These are phyloP conservation scores for Lamellibrachia satsuma DNA, from an alignment of 2,888 invertebrate genomes.

Conservation along the genomic window DNA sequence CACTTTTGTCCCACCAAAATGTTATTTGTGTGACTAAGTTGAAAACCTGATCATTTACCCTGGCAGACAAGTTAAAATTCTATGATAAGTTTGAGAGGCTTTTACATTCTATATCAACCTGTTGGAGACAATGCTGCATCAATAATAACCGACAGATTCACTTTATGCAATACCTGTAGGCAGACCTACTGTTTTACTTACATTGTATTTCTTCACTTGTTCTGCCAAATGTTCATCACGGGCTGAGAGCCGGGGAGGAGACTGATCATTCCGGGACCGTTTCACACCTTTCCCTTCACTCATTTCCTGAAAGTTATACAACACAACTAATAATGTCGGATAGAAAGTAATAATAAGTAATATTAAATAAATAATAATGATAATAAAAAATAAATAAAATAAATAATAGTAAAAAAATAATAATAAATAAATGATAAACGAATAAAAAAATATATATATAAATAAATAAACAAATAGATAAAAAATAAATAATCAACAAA, in stretches of 20 bases:
- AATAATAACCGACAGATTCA: background rate
- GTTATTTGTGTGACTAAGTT: background rate
- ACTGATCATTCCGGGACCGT: conserved; percentile 40
- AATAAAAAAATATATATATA: no score
- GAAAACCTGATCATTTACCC: no score
- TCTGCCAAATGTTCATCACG: conserved; percentile 66
- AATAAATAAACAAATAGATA: no score
- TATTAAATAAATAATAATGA: no score
- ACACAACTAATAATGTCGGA: background rate
- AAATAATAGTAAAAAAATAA: no score
- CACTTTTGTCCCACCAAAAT: background rate
- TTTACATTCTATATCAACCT: no score
- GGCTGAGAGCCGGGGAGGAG: conserved; percentile 64
- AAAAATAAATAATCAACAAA: no score
- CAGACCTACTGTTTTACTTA: conserved; percentile 38
- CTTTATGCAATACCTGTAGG: background rate
- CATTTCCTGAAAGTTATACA: background rate
- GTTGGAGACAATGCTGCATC: no score
- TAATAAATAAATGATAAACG: no score
- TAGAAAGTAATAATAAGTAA: background rate
- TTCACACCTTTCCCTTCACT: conserved; percentile 47
- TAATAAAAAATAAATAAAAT: no score
- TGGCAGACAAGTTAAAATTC: no score
- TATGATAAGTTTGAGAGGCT: no score
- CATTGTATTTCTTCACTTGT: conserved; percentile 68